Conservation (phyloP, 35 echinoderm and acorn worm species). For the Ophiothrix spiculata region DNA sequence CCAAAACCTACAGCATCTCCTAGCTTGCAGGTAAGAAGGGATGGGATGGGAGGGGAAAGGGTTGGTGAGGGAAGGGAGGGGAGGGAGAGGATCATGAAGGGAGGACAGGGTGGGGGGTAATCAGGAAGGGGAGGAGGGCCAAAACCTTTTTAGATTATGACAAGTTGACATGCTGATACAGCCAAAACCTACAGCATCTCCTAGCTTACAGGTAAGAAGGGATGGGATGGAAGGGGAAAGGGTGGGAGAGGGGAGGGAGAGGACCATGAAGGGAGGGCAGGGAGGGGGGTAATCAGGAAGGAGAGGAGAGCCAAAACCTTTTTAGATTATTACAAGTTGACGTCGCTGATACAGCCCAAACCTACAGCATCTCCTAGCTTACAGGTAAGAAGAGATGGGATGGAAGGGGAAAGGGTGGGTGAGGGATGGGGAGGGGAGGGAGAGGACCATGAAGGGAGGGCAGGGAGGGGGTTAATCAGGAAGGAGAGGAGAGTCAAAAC, state of each 20-base stretch:
- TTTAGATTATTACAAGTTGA: conserved; percentile 96
- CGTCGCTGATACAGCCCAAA: conserved; percentile 83
- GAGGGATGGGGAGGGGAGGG: not conserved
- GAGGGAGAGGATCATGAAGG: not conserved
- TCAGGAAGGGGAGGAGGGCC: not conserved
- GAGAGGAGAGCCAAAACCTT: conserved; percentile 66
- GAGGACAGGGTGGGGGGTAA: not conserved
- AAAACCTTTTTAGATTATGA: conserved; percentile 98
- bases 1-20: conserved; percentile 71
- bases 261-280: not conserved
- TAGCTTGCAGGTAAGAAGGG: not conserved
- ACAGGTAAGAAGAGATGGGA: not conserved
- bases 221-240: not conserved
- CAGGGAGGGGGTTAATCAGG: not conserved
- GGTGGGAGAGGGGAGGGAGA: no score
- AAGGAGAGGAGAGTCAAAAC: not conserved
- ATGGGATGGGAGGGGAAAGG: no score
- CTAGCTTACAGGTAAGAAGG: not conserved
- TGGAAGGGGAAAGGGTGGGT: not conserved
- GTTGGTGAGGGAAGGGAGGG: not conserved
- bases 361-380: conserved; percentile 42
- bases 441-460: no score
- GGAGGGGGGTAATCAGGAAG: not conserved
- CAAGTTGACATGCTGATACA: conserved; percentile 85
- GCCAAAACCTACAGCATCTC: conserved; percentile 68